Conservation (phyloP, 1,140 invertebrate genomes). For the Drosophila insularis region DNA sequence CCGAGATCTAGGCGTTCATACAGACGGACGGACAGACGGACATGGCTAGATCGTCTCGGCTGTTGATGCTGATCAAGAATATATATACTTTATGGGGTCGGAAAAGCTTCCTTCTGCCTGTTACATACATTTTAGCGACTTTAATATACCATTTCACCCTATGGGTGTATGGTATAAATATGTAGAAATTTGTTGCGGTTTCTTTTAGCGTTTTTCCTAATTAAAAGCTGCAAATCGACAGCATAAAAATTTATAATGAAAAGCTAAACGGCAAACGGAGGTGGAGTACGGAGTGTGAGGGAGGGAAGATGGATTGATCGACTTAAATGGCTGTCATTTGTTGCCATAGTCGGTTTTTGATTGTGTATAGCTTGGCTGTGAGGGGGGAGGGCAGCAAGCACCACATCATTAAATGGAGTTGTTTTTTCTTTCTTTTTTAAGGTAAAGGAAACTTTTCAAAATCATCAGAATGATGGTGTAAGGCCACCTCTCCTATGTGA, state of each 20-base stretch:
- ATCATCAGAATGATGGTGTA: not conserved
- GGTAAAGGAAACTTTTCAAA: not conserved
- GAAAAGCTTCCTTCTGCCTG: too few relatives aligned
- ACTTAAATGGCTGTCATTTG: conserved; percentile 38
- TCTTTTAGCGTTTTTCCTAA: conserved; percentile 26
- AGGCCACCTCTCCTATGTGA: not conserved
- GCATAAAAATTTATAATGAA: conserved; percentile 55
- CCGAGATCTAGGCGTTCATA: too few relatives aligned
- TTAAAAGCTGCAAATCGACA: conserved; percentile 57
- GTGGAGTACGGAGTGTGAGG: not conserved
- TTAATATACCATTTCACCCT: too few relatives aligned
- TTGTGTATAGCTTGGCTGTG: not conserved
- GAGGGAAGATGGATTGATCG: conserved; percentile 36
- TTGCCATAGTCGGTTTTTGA: conserved; percentile 16
- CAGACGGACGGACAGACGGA: too few relatives aligned
- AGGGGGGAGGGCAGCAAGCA: not conserved
- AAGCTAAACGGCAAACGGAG: conserved; percentile 34
- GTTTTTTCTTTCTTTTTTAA: not conserved
- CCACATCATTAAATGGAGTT: conserved; percentile 43
- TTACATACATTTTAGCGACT: too few relatives aligned
- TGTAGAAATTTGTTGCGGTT: conserved; percentile 22
- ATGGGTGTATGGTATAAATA: too few relatives aligned
- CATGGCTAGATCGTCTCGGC: too few relatives aligned
- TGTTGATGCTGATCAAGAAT: too few relatives aligned
- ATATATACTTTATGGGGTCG: too few relatives aligned